Base-by-base conservation (phyloP, 2,797 vertebrate species). In the Synaphobranchus kaupii region DNA sequence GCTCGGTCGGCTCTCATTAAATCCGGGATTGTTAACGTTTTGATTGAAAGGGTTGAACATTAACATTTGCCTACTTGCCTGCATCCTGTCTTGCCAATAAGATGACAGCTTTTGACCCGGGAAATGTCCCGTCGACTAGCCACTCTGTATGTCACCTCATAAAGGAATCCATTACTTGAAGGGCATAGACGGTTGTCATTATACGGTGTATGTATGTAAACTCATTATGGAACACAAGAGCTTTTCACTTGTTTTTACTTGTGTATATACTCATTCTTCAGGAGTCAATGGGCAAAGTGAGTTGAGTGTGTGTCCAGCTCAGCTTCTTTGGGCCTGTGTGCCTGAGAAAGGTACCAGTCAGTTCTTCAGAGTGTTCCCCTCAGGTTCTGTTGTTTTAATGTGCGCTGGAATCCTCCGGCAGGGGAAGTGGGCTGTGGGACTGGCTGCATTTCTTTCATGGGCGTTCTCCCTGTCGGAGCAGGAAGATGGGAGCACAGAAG, bases 401-500 rank as follows among this genome's bases (percentile, higher is more conserved):
- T 78, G 10, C 20, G 22, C 71, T 80, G 54, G 56, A 85, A 81
- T 68, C 4, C 56, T n/a, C 48, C 90, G 89, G 91, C 90, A 89
- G 90, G 63, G 39, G 87, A 58, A 90, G 91, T 91, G 92, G 93
- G 92, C 90, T 91, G 90, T 90, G 90, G 93, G 91, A 91, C 91
- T 91, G 88, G 90, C 87, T 85, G 91, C 94, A 95, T 95, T 95
- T 94, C 94, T 94, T 90, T 17, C 84, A 91, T 92, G 93, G 93
- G 94, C 92, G 93, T 94, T 90, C 88, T 87, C 78, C 34, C 73
- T 50, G 15, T 5, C 54, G 31, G 58, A 85, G 87, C 83, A 50
- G 68, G 83, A 85, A 31, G 71, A 85, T 31, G 56, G 22, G 71
- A 85, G 73, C 83, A 4, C 52, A 60, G 44, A 52, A 81, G 54